Evolutionary conservation across 2,113 vertebrate genomes (phyloP).

Genomic region (Brachirus orientalis): DNA sequence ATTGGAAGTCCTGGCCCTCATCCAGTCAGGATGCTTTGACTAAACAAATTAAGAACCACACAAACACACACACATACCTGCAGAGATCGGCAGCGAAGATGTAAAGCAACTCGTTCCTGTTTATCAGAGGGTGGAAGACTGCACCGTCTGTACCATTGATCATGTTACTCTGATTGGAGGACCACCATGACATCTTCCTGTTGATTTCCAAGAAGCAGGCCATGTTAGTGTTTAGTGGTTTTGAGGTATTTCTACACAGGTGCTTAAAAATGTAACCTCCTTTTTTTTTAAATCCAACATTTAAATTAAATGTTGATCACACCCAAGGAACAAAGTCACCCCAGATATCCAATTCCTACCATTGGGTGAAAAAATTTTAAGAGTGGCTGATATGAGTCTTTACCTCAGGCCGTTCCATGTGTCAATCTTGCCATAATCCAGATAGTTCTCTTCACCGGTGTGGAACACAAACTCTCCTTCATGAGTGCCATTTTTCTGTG

Average conservation of each 20-base stretch:
- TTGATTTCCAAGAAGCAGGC: not conserved
- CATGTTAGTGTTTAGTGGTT: not conserved
- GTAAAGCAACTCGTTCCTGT: slow-evolving; percentile 90
- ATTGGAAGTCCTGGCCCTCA: not conserved
- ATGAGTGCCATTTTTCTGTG: slow-evolving; percentile 93
- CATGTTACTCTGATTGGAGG: slow-evolving; percentile 93
- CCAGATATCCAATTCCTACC: not conserved
- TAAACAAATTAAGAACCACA: slow-evolving; percentile 32
- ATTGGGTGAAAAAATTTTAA: not conserved
- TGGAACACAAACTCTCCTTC: slow-evolving; percentile 95
- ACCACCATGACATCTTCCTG: slow-evolving; percentile 91
- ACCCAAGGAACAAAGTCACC: slow-evolving; percentile 44
- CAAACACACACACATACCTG: slow-evolving; percentile 79
- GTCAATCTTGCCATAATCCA: slow-evolving; percentile 93
- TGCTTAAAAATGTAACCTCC: not conserved
- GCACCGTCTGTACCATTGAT: slow-evolving; percentile 97
- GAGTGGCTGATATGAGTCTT: slow-evolving; percentile 19
- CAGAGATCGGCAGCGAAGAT: slow-evolving; percentile 96
- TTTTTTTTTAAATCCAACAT: no score
- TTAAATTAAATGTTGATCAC: not conserved
- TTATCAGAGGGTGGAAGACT: slow-evolving; percentile 91
- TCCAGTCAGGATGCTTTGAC: slow-evolving; percentile 4
- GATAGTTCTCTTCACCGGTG: slow-evolving; percentile 88
- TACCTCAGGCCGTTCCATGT: slow-evolving; percentile 96
- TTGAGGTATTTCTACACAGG: not conserved